These are phyloP conservation scores for Alfaro cultratus DNA, from an alignment of 2,797 vertebrate species.

Conservation along the genomic window DNA sequence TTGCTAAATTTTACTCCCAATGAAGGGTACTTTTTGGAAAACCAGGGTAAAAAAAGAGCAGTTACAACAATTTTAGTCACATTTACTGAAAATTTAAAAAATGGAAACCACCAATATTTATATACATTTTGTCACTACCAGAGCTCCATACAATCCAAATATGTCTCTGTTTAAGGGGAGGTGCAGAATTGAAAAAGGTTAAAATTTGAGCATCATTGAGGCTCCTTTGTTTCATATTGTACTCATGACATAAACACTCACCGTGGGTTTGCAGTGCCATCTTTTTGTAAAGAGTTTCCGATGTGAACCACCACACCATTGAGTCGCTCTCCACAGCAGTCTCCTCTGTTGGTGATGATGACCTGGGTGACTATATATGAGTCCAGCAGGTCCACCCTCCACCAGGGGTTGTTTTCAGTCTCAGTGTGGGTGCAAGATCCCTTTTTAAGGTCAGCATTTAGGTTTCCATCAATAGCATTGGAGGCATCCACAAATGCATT, in stretches of 20 bases:
- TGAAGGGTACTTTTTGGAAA: too few species aligned
- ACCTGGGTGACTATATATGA: conserved; percentile 53
- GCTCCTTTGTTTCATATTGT: too few species aligned
- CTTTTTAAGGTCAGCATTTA: not conserved
- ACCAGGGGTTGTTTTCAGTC: conserved; percentile 22
- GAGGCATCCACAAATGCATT: not conserved
- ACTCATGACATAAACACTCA: conserved; percentile 20
- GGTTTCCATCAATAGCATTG: not conserved
- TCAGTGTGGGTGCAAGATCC: not conserved
- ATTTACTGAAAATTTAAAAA: too few species aligned
- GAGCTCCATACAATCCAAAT: too few species aligned
- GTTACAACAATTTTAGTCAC: too few species aligned
- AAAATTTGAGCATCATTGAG: too few species aligned
- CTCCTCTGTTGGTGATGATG: conserved; percentile 59
- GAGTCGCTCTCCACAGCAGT: conserved; percentile 25
- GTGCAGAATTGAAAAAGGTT: not conserved
- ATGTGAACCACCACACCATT: conserved; percentile 53
- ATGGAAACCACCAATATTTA: too few species aligned
- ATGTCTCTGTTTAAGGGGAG: too few species aligned
- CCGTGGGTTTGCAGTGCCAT: conserved; percentile 45
- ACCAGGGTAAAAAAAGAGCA: too few species aligned
- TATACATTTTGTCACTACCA: too few species aligned
- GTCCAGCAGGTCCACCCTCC: conserved; percentile 56
- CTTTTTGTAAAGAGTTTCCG: conserved; percentile 30
- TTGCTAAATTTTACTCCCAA: too few species aligned